These are phyloP conservation scores for Drosophila bocki DNA, from an alignment of 1,140 invertebrate species.

Conservation along the genomic window DNA sequence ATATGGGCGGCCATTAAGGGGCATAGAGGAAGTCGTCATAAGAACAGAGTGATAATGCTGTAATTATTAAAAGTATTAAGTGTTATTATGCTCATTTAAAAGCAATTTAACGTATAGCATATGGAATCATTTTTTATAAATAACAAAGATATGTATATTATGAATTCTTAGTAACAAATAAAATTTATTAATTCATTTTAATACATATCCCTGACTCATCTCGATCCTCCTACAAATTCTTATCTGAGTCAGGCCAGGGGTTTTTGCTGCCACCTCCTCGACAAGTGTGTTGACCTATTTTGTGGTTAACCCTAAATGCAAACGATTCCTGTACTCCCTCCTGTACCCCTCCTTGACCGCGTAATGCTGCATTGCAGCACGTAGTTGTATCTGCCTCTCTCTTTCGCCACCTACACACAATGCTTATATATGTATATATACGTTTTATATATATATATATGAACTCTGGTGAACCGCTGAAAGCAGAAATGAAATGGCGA, in stretches of 20 bases:
- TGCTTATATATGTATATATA: not conserved
- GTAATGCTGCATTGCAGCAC: constrained; percentile 52
- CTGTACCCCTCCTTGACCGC: not conserved
- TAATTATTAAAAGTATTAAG: constrained; percentile 16
- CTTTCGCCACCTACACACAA: constrained; percentile 21
- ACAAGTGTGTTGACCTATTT: constrained; percentile 51
- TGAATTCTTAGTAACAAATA: not conserved
- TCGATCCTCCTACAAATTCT: constrained; percentile 23
- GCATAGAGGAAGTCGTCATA: constrained; percentile 4
- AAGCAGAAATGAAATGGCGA: constrained; percentile 68
- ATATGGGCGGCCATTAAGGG: constrained; percentile 25
- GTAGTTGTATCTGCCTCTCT: constrained; percentile 27
- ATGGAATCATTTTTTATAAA: not conserved
- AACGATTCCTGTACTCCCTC: constrained; percentile 4
- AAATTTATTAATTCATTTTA: not conserved
- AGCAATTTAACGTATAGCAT: not conserved
- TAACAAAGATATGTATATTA: not conserved
- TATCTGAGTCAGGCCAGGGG: constrained; percentile 28
- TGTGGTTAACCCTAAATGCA: constrained; percentile 37
- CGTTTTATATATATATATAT: constrained; percentile 28
- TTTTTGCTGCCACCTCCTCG: constrained; percentile 1
- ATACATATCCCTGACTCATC: constrained; percentile 25
- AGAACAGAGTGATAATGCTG: constrained; percentile 17
- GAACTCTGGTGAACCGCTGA: constrained; percentile 72
- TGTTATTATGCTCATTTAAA: not conserved